Evolutionary conservation across 2,888 invertebrate species (phyloP).

Genomic region (Tortricodes alternella): DNA sequence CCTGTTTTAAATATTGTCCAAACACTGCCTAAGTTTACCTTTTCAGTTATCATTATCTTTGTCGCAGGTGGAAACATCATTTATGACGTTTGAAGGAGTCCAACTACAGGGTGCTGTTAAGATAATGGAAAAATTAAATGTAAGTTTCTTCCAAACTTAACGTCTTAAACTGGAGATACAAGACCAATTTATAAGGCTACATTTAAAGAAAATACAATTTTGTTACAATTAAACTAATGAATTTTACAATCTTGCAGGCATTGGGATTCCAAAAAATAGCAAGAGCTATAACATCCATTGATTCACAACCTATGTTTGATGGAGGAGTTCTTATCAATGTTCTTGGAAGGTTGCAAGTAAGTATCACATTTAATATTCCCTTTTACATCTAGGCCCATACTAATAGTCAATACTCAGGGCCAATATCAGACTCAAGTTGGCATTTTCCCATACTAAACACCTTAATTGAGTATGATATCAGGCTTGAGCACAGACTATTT

Average conservation of each 20-base stretch:
- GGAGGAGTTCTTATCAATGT: constrained; percentile 98
- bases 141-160: constrained; percentile 81
- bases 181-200: too few relatives aligned
- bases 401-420: too few relatives aligned
- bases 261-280: constrained; percentile 96
- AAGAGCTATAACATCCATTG: constrained; percentile 95
- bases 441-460: too few relatives aligned
- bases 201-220: too few relatives aligned
- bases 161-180: too few relatives aligned
- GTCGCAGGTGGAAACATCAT: constrained; percentile 92
- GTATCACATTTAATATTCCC: too few relatives aligned
- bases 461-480: too few relatives aligned
- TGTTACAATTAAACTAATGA: neutral
- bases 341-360: constrained; percentile 97
- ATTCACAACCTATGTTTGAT: constrained; percentile 99
- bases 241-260: constrained; percentile 82
- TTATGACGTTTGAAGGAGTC: constrained; percentile 98
- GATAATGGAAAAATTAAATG: constrained; percentile 97
- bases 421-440: too few relatives aligned
- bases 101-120: constrained; percentile 96
- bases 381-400: too few relatives aligned
- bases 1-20: too few relatives aligned
- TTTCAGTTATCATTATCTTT: constrained; percentile 30
- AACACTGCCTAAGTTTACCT: too few relatives aligned
- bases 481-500: too few relatives aligned